Conservation (phyloP, 2,888 invertebrate genomes). For the Eubasilissa splendida region DNA sequence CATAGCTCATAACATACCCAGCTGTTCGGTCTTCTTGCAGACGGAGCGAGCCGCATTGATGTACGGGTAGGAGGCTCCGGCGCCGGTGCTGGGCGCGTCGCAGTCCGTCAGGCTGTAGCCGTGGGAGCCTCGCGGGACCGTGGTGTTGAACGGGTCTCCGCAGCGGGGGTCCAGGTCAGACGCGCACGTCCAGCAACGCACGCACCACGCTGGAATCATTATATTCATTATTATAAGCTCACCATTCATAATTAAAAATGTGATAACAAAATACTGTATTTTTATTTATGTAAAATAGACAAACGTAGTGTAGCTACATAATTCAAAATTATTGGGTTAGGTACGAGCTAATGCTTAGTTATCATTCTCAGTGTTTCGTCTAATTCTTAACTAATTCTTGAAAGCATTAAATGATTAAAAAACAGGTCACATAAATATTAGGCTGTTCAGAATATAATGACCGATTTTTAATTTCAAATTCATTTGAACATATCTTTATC, state of each 20-base stretch:
- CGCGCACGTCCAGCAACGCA: slow-evolving; percentile 85
- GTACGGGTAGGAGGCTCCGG: slow-evolving; percentile 64
- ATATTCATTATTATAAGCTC: no score
- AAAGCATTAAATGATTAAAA: no score
- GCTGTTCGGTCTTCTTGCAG: slow-evolving; percentile 84
- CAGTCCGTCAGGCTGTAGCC: slow-evolving; percentile 70
- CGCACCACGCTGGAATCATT: slow-evolving; percentile 34
- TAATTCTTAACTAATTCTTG: no score
- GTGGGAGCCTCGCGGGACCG: slow-evolving; percentile 68
- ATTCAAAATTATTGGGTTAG: no score
- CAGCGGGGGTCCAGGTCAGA: slow-evolving; percentile 81
- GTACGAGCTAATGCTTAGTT: no score
- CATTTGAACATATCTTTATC: no score
- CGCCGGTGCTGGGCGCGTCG: slow-evolving; percentile 67
- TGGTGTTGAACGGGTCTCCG: slow-evolving; percentile 81
- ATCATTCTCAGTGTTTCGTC: no score
- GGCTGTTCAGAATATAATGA: no score
- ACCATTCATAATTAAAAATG: neutral
- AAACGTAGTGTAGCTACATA: no score
- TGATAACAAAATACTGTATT: neutral
- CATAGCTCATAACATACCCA: slow-evolving; percentile 71
- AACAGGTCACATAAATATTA: no score
- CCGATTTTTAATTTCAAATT: no score
- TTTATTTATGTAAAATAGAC: no score
- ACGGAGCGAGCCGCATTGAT: slow-evolving; percentile 74